A percentile compares a stretch with the other conserved stretches of the same genome.
These are phyloP conservation scores for Axea sp. DNA, from an alignment of 2,888 invertebrate genomes.

Conservation along the genomic window DNA sequence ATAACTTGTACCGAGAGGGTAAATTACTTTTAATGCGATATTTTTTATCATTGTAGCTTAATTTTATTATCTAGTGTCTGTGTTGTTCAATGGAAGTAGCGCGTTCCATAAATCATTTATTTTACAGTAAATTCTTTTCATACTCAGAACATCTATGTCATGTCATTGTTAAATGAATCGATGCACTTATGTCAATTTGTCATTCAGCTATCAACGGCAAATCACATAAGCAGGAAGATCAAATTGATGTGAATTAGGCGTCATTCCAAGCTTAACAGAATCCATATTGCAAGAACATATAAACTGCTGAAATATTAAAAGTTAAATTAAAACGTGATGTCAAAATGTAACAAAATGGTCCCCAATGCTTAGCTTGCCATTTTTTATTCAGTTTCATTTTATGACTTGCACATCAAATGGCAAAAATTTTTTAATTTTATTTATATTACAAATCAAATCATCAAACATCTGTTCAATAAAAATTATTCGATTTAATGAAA, in stretches of 20 bases:
- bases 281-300: slow-evolving; percentile 7
- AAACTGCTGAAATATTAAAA: too few relatives aligned
- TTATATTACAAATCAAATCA: too few relatives aligned
- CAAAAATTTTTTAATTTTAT: too few relatives aligned
- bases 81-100: background rate
- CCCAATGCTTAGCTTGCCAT: too few relatives aligned
- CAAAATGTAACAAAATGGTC: background rate
- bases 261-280: slow-evolving; percentile 20
- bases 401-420: too few relatives aligned
- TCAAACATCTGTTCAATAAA: slow-evolving; percentile 7
- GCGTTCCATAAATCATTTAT: background rate
- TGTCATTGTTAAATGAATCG: slow-evolving; percentile 32
- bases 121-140: slow-evolving; percentile 10
- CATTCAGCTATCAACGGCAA: slow-evolving; percentile 41
- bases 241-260: slow-evolving; percentile 43
- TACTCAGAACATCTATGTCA: slow-evolving; percentile 5
- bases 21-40: too few relatives aligned
- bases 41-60: too few relatives aligned
- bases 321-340: too few relatives aligned
- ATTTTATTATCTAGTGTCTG: too few relatives aligned
- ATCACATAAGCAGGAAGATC: slow-evolving; percentile 32
- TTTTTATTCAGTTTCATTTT: too few relatives aligned
- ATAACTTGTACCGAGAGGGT: too few relatives aligned
- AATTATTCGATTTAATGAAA: slow-evolving; percentile 16
- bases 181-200: slow-evolving; percentile 52